Conservation (phyloP, 1,140 invertebrate genomes). For the Hypsibius dujardini region DNA sequence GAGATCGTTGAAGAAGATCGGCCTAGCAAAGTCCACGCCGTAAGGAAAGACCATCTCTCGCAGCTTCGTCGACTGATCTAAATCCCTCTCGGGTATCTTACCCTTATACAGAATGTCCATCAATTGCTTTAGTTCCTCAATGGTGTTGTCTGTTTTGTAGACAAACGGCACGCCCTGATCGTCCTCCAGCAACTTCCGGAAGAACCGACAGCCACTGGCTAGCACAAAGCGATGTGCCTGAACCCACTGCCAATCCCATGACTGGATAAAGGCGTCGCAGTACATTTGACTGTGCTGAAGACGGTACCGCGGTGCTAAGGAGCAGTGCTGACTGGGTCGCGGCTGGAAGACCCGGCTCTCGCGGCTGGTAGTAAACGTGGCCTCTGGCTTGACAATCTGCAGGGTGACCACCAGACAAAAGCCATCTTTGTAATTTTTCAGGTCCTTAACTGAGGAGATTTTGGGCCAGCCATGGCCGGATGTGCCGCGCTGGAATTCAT, state of each 20-base stretch:
- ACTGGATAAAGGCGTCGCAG: neutral
- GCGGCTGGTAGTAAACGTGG: neutral
- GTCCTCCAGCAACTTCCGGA: neutral
- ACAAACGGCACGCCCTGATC: neutral
- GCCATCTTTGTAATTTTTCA: neutral
- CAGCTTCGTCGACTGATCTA: neutral
- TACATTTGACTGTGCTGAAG: neutral
- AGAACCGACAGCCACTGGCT: neutral
- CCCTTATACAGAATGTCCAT: neutral
- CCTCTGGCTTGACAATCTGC: conserved; percentile 4
- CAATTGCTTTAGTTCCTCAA: neutral
- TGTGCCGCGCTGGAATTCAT: conserved; percentile 4
- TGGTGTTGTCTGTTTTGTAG: conserved; percentile 1
- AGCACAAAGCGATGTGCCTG: neutral
- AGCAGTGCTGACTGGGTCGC: neutral
- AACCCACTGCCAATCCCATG: neutral
- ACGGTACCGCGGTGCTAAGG: neutral
- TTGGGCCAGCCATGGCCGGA: conserved; percentile 8
- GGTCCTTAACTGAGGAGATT: neutral
- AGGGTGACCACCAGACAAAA: neutral
- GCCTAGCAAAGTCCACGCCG: neutral
- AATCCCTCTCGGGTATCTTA: conserved; percentile 1
- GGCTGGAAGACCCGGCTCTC: neutral
- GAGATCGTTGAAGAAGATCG: neutral
- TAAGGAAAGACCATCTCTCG: neutral